Evolutionary conservation across 1,140 invertebrate genomes (phyloP), one percentile per base, ranked within the genome.

Genomic region (Hypothenemus hampei): DNA sequence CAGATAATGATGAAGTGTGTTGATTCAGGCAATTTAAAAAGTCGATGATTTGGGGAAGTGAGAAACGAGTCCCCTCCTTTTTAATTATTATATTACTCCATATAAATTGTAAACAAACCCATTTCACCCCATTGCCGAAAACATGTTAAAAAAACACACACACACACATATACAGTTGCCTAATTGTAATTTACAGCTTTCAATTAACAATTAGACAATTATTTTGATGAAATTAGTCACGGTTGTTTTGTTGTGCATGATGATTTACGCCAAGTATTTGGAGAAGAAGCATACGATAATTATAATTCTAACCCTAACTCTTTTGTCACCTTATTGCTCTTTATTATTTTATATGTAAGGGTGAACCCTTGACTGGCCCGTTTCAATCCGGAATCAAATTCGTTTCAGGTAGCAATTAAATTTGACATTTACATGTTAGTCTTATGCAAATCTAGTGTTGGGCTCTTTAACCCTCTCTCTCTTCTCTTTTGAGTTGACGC

Each of bases 381-480:
- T 44, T 53, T 53, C 26, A 53, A 8, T 53, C 20, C 26, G 31
- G 50, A 53, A 53, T 53, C 40, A 44, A 44, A 53, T 53, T 53
- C 40, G 50, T 44, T 53, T 53, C 50, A 53, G 50, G 50, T 53
- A 53, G 50, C 50, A 44, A 53, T 53, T 53, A 53, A 53, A 43
- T 44, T 44, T 53, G 23, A 53, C 40, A 15, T 53, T 53, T 53
- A 36, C 50, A 44, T 53, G 50, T 44, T 35, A 33, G 40, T 53
- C 35, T 53, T 53, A 53, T 53, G 50, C 21, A 53, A 53, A 53
- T 53, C 19, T n/a, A 53, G 50, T 13, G n/a, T 13, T 2, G 36
- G 26, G 22, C 20, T n/a, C 0, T 13, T 40, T 31, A 51, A 51
- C 48, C 48, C 48, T 51, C 41, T n/a, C n/a, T n/a, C n/a, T 5